Percentiles rank a stretch among this genome's conserved stretches.
phyloP scores from a whole-genome alignment of 2,888 invertebrate species.

The Bellardia pandia region DNA sequence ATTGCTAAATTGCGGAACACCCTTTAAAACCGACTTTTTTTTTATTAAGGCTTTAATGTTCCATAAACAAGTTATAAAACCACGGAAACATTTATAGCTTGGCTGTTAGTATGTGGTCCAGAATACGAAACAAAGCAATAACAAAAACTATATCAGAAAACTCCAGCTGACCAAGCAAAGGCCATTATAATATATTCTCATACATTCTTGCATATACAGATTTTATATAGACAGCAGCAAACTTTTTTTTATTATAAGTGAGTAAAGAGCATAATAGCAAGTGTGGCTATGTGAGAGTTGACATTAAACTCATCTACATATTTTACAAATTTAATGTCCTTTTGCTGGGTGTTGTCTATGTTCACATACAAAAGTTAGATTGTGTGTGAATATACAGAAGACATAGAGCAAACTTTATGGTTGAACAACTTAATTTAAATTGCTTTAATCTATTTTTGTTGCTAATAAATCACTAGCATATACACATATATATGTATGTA shows the following conservation, averaged over 20 bases:
- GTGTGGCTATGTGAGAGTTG: not conserved
- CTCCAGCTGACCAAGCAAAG: constrained; percentile 56
- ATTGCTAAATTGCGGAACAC: not conserved
- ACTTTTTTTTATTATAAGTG: not conserved
- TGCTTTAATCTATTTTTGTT: constrained; percentile 81
- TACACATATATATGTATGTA: not conserved
- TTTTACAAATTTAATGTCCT: constrained; percentile 50
- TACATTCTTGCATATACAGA: not conserved
- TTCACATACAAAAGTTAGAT: not conserved
- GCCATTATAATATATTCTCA: not conserved
- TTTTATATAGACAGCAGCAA: not conserved
- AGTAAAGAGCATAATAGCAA: not conserved
- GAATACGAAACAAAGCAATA: not conserved
- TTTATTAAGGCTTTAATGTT: constrained; percentile 16
- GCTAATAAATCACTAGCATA: constrained; percentile 79
- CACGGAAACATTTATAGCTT: constrained; percentile 71
- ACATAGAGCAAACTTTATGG: constrained; percentile 73
- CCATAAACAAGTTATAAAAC: constrained; percentile 53
- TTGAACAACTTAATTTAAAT: constrained; percentile 83
- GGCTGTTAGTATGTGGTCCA: constrained; percentile 43
- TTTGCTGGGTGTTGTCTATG: constrained; percentile 37
- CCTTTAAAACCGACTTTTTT: not conserved
- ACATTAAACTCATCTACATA: constrained; percentile 32
- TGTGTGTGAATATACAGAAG: constrained; percentile 17
- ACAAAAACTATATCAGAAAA: constrained; percentile 2